Base-by-base conservation (phyloP, 2,113 vertebrate genomes). In the Centrocercus urophasianus region DNA sequence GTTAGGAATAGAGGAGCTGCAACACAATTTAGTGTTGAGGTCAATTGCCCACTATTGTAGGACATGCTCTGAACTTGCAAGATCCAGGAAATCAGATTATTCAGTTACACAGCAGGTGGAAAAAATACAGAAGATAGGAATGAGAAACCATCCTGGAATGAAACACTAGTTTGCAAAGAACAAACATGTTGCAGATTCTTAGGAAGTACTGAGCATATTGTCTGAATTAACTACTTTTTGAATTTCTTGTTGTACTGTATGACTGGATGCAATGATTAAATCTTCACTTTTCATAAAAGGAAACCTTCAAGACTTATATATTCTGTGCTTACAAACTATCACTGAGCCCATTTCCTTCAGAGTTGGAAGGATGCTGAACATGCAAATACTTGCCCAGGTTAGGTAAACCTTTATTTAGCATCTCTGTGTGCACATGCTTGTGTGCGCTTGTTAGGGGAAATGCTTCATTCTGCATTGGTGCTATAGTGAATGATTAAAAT, bases 31-130 rank as follows among this genome's bases (percentile, higher is more conserved):
- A 78, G 61, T 48, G 48, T 66, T 45, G 67, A 83, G 40, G 59
- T 43, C 82, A 72, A n/a, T 1, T 71, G 92, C 21, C 38, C 83
- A 50, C 28, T 83, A 81, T 67, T 60, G 61, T 17, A 64, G 34
- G 61, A 70, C 25, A 57, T 1, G 66, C 43, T 19, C 42, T 86
- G 69, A 88, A 83, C 57, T 78, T 78, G 72, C 16, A 69, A 78
- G 63, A 84, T 76, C 74, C 84, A 72, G 75, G 66, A 81, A 88
- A 87, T 81, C 36, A 92, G 77, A 78, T 76, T 92, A 70, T 83
- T 76, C 71, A 79, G 40, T 42, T 66, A 75, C 74, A 79, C 20
- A 88, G 82, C 59, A 90, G 42, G 78, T 82, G 14, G 43, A 91
- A 88, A 66, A 63, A 22, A 59, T 0, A 56, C 0, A 69, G 47